These are phyloP conservation scores for Spisula subtruncata DNA, from an alignment of 2,888 invertebrate genomes.

Conservation along the genomic window DNA sequence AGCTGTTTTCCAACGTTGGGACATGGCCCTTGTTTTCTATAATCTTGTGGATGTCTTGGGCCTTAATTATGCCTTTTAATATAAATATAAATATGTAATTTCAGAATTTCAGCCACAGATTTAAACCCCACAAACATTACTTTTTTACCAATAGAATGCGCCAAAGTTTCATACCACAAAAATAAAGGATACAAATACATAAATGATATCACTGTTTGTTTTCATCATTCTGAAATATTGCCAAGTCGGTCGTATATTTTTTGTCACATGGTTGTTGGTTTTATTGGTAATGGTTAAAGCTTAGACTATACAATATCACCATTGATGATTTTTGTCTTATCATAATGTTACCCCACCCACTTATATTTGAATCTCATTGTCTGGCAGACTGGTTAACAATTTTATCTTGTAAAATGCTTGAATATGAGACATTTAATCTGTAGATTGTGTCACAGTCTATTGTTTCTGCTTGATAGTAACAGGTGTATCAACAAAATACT, in stretches of 20 bases:
- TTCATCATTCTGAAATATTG: neutral
- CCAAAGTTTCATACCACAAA: too few relatives aligned
- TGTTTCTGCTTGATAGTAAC: constrained; percentile 41
- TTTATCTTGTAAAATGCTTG: constrained; percentile 13
- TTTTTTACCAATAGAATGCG: too few relatives aligned
- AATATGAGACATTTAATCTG: constrained; percentile 32
- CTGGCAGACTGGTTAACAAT: constrained; percentile 34
- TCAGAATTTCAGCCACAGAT: too few relatives aligned
- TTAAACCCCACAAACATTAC: too few relatives aligned
- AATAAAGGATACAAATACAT: too few relatives aligned
- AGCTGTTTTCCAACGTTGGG: too few relatives aligned
- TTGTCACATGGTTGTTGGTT: constrained; percentile 8
- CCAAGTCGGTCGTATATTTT: neutral
- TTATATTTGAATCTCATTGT: neutral
- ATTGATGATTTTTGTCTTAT: neutral
- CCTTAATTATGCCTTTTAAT: too few relatives aligned
- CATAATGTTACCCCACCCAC: neutral
- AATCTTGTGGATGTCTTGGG: too few relatives aligned
- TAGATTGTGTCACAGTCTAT: constrained; percentile 47
- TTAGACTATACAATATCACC: neutral
- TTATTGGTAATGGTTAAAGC: constrained; percentile 14
- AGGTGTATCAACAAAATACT: constrained; percentile 34
- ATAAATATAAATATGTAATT: too few relatives aligned
- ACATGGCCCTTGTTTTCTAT: too few relatives aligned
- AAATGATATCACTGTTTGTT: too few relatives aligned